Conservation (phyloP, 2,113 vertebrate genomes). For the Leptosomus discolor region DNA sequence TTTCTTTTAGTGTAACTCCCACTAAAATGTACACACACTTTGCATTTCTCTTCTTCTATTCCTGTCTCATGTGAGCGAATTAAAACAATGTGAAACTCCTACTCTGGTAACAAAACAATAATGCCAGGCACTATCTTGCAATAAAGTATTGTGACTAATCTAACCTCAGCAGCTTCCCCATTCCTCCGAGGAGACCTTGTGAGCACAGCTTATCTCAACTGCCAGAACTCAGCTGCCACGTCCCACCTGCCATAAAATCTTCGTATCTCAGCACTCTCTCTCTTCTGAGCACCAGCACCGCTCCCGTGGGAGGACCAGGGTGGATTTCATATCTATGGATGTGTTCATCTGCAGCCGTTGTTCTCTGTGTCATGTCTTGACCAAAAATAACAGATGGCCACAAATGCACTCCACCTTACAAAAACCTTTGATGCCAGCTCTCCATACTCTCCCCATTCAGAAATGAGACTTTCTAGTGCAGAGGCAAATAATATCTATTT, state of each 20-base stretch:
- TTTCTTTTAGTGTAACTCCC: neutral
- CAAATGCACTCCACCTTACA: neutral
- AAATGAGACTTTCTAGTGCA: neutral
- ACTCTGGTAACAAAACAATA: neutral
- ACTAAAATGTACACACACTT: neutral
- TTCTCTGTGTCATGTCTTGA: neutral
- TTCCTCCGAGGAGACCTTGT: neutral
- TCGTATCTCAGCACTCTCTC: neutral
- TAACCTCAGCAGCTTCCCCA: neutral
- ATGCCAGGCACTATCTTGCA: neutral
- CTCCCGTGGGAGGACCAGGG: neutral
- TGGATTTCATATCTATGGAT: neutral
- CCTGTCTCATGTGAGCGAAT: neutral
- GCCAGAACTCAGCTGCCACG: neutral
- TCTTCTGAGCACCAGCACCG: neutral
- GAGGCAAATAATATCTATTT: neutral
- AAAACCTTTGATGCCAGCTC: neutral
- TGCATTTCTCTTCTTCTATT: neutral
- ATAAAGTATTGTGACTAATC: neutral
- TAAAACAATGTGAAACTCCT: slow-evolving; percentile 8
- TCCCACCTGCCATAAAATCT: slow-evolving; percentile 7
- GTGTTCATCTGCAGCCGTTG: neutral
- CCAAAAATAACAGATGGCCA: neutral
- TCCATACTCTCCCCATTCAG: neutral
- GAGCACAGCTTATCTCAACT: slow-evolving; percentile 7